Base-by-base conservation (phyloP, 1,140 invertebrate genomes). In the Leptopilina clavipes region DNA sequence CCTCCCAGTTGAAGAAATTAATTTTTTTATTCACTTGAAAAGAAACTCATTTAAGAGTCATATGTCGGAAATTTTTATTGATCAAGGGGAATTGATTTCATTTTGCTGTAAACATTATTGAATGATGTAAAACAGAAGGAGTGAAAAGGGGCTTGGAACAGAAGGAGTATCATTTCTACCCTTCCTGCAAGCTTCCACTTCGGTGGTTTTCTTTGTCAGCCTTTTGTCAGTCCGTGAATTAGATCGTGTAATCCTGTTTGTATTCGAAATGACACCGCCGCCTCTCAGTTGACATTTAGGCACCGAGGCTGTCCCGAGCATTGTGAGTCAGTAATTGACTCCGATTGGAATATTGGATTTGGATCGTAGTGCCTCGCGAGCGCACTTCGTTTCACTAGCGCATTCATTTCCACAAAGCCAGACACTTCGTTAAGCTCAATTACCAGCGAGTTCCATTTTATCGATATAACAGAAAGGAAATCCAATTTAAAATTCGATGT, bases 331-430 rank as follows among this genome's bases (percentile, higher is more conserved):
- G 87, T 90, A 90, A 90, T 90, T 90, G 89, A 90, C 87, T 90
- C 86, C 86, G 89, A 90, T 90, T 90, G 88, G 87, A 89, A 89
- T 85, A 90, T 90, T 90, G 87, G 85, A 90, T 88, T 88, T 88
- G 88, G 85, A 90, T 90, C 86, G 22, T 65, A 22, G 87, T 85
- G 80, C 81, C 77, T 72, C 76, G 76, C 71, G 22, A 65, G 54
- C 59, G 76, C 70, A 73, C 25, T 52, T 76, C 81, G 78, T 70
- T 84, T 81, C 78, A 81, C 73, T 76, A 80, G 80, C 82, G 79
- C 84, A 86, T 86, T 85, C 81, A 85, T 84, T 86, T 87, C 81
- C 82, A 65, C 59, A 65, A 65, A 65, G 59, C 25, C 59, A 84
- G 83, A 85, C 86, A 87, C 86, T 90, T 89, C 82, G 88, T 89